A percentile compares a stretch with the other conserved stretches of the same genome.
Conservation (phyloP, 2,888 invertebrate genomes). For the Agonum fuliginosum region DNA sequence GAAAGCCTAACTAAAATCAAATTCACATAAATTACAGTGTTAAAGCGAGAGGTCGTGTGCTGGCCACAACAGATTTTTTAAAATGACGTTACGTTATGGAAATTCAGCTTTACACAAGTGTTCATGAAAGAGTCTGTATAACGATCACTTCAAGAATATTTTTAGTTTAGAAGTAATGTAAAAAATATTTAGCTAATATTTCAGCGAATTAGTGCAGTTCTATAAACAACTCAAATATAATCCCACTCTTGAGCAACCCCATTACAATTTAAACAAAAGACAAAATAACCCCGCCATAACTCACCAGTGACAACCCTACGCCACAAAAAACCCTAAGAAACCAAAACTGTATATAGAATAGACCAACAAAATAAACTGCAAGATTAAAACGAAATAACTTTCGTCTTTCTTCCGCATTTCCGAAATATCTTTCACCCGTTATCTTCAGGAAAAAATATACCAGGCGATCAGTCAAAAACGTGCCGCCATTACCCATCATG, state of each 20-base stretch:
- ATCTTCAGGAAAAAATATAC: constrained; percentile 1
- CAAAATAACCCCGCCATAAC: constrained; percentile 19
- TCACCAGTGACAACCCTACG: constrained; percentile 8
- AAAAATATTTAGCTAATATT: background rate
- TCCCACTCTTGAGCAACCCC: background rate
- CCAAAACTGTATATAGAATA: constrained; percentile 10
- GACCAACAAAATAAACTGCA: constrained; percentile 17
- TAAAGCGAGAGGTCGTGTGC: no score
- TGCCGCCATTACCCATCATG: constrained; percentile 12
- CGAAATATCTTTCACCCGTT: constrained; percentile 11
- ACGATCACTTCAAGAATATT: no score
- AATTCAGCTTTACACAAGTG: no score
- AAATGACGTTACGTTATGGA: no score
- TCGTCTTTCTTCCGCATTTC: constrained; percentile 9
- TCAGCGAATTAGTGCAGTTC: constrained; percentile 3
- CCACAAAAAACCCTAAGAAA: constrained; percentile 10
- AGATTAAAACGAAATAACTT: constrained; percentile 27
- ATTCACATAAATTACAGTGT: no score
- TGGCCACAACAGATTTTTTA: no score
- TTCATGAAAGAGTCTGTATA: no score
- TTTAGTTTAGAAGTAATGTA: background rate
- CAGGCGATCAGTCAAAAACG: constrained; percentile 8
- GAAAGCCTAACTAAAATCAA: no score
- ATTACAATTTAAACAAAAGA: constrained; percentile 30
- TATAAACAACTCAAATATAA: constrained; percentile 31